These are phyloP conservation scores for Poecile atricapillus DNA, from an alignment of 2,113 vertebrate genomes.

Conservation along the genomic window DNA sequence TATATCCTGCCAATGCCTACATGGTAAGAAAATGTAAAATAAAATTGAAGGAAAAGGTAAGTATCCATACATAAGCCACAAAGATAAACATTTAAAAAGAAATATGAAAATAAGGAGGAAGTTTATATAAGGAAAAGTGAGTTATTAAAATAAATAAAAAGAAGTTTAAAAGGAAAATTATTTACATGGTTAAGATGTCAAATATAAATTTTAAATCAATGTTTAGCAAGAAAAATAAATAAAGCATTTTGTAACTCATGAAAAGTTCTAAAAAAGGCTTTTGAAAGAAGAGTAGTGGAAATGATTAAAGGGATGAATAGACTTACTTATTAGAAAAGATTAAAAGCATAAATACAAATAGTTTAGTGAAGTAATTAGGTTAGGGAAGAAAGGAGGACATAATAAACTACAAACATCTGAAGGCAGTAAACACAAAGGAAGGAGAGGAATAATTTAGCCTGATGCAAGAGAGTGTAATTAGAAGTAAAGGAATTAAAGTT, in stretches of 20 bases:
- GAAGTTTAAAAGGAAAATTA: not conserved
- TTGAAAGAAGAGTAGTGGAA: not conserved
- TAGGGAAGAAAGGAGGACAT: not conserved
- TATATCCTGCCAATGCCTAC: not conserved
- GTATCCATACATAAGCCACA: not conserved
- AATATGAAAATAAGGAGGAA: not conserved
- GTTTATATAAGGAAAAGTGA: not conserved
- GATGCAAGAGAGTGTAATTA: not conserved
- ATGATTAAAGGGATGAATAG: constrained; percentile 18
- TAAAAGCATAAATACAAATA: constrained; percentile 50
- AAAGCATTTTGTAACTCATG: not conserved
- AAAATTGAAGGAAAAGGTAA: not conserved
- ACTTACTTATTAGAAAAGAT: constrained; percentile 28
- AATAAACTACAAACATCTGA: constrained; percentile 16
- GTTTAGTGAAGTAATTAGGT: constrained; percentile 35
- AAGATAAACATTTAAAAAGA: not conserved
- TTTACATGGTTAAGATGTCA: not conserved
- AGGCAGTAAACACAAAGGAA: not conserved
- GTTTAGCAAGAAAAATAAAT: not conserved
- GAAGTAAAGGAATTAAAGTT: not conserved
- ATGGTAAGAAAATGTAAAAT: not conserved
- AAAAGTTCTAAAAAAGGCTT: not conserved
- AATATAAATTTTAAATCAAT: not conserved
- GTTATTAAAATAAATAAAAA: not conserved
- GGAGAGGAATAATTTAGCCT: not conserved